Evolutionary conservation across 2,113 vertebrate genomes (phyloP).

Genomic region (Psophia crepitans): DNA sequence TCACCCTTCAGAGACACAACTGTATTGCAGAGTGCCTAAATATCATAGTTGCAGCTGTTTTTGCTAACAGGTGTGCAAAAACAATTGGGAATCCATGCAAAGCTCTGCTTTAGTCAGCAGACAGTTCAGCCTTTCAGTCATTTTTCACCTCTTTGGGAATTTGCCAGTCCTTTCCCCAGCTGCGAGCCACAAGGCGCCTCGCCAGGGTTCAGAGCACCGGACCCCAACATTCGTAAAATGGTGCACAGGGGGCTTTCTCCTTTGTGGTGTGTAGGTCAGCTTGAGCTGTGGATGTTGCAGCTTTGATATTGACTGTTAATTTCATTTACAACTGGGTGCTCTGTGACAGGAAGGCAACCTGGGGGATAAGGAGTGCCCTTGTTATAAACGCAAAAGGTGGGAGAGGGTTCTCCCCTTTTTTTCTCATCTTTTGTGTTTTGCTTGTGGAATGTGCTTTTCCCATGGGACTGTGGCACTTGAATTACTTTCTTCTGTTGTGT

Average conservation of each 20-base stretch:
- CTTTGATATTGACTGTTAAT: not conserved
- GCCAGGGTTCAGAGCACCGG: not conserved
- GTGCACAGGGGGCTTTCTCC: not conserved
- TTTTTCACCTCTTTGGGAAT: constrained; percentile 19
- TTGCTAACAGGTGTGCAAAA: constrained; percentile 23
- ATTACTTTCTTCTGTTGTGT: not conserved
- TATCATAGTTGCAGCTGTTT: constrained; percentile 36
- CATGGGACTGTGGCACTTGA: accelerated
- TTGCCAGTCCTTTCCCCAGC: not conserved
- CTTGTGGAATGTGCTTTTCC: not conserved
- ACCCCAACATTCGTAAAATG: not conserved
- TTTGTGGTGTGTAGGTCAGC: not conserved
- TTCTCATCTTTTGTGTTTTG: not conserved
- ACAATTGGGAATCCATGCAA: not conserved
- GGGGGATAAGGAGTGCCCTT: not conserved
- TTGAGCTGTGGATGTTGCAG: not conserved
- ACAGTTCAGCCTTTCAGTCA: not conserved
- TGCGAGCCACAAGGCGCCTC: not conserved
- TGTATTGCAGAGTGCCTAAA: not conserved
- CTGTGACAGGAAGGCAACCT: not conserved
- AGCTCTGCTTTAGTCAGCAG: not conserved
- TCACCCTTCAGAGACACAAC: not conserved
- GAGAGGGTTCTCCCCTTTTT: not conserved
- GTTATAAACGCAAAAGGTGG: not conserved
- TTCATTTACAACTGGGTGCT: not conserved